Evolutionary conservation across 30 jellyfish, hydroid and myxozoan species (phyloP).

Genomic region (Cassiopea xamachana): DNA sequence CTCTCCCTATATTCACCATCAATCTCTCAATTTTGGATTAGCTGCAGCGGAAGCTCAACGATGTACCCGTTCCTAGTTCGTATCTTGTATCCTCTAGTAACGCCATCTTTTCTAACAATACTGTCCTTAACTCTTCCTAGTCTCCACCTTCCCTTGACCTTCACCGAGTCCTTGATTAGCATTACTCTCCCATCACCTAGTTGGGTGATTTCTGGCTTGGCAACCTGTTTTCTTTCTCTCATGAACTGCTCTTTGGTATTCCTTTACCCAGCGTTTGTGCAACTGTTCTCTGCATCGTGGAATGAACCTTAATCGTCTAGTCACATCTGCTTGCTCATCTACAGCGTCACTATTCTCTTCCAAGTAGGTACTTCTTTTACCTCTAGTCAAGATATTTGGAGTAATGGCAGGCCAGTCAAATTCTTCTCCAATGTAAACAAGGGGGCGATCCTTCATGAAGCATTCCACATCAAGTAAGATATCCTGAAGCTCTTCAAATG

Average conservation of each 20-base stretch:
- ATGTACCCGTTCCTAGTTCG: constrained; percentile 56
- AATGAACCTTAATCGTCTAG: constrained; percentile 27
- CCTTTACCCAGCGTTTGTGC: constrained; percentile 40
- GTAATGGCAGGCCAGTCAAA: constrained; percentile 49
- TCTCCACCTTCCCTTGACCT: constrained; percentile 48
- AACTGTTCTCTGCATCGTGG: constrained; percentile 53
- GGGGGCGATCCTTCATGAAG: constrained; percentile 77
- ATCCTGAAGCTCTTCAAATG: constrained; percentile 66
- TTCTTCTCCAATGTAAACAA: constrained; percentile 62
- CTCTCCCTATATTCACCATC: constrained; percentile 25
- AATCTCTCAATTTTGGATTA: constrained; percentile 20
- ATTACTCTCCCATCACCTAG: constrained; percentile 31
- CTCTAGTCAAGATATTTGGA: constrained; percentile 44
- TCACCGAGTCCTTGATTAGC: constrained; percentile 47
- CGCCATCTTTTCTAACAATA: constrained; percentile 49
- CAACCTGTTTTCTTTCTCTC: constrained; percentile 37
- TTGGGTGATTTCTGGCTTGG: constrained; percentile 8
- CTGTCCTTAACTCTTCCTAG: constrained; percentile 45
- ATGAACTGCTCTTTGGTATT: constrained; percentile 48
- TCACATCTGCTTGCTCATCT: constrained; percentile 23
- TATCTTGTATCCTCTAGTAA: constrained; percentile 44
- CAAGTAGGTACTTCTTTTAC: constrained; percentile 28
- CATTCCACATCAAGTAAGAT: constrained; percentile 60
- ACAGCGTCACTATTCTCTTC: constrained; percentile 35
- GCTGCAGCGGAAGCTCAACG: constrained; percentile 62